These are phyloP conservation scores for Phalacrocorax aristotelis DNA, from an alignment of 2,113 vertebrate genomes.

Conservation along the genomic window DNA sequence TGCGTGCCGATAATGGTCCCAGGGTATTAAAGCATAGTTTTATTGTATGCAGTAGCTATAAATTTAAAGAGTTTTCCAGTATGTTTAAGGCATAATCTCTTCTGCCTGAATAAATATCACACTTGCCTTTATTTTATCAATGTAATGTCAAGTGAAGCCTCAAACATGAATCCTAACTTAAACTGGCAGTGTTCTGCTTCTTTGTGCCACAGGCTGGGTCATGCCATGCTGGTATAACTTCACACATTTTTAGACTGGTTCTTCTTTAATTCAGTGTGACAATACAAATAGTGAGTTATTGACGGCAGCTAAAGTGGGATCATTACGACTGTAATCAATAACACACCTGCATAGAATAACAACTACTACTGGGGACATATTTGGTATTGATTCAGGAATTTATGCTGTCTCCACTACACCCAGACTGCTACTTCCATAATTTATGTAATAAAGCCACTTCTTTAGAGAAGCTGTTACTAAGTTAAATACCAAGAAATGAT, in stretches of 20 bases:
- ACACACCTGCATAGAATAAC: constrained; percentile 57
- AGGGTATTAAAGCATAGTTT: not conserved
- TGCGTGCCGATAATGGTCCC: not conserved
- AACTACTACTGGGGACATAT: constrained; percentile 18
- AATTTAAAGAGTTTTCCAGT: not conserved
- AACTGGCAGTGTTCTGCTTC: not conserved
- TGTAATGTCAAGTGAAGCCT: not conserved
- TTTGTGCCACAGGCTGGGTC: not conserved
- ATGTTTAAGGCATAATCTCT: not conserved
- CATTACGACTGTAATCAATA: constrained; percentile 67
- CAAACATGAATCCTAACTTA: not conserved
- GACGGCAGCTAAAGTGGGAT: constrained; percentile 39
- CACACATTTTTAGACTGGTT: not conserved
- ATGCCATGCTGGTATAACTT: not conserved
- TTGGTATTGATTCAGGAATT: constrained; percentile 61
- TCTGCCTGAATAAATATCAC: not conserved
- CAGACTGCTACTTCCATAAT: constrained; percentile 37
- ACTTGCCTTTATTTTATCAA: not conserved
- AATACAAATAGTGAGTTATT: constrained; percentile 46
- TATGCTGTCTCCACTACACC: constrained; percentile 7
- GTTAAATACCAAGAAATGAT: constrained; percentile 66
- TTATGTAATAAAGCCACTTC: constrained; percentile 52
- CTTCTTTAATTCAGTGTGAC: constrained; percentile 44
- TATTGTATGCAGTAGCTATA: not conserved
- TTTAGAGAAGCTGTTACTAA: constrained; percentile 46